Base-by-base conservation (phyloP, 2,888 invertebrate species). In the Tetanocera ferruginea region DNA sequence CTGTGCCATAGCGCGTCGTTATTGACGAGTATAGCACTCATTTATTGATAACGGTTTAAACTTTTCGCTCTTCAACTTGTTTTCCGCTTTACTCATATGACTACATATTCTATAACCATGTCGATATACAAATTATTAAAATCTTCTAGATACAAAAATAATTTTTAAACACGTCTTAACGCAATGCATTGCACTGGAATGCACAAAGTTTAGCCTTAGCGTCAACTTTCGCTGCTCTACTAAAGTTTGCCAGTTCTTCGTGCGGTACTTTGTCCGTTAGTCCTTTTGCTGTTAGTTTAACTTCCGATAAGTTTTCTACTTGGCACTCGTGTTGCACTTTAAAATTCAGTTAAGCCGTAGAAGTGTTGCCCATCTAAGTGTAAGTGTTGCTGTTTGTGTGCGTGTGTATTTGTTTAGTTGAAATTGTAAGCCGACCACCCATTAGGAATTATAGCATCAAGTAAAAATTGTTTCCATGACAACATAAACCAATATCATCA, bases 311-410 rank as follows among this genome's bases (percentile, higher is more conserved):
- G 74, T 74, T 74, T 74, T 74, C 74, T 19, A 49, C 76, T 80
- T 75, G 75, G 72, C 78, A 77, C 78, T 64, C 69, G 23, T 70
- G 74, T 71, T 77, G 77, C 75, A 72, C 80, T 78, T 77, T 77
- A 25, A 75, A 77, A 72, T 78, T 76, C 77, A 76, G 77, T 77
- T 78, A 78, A 78, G 76, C 76, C 57, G 78, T 64, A 55, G 25
- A 57, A 57, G 43, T 57, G 52, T 71, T 71, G 57, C 52, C 34
- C 14, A 34, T 31, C 52, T 71, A 6, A n/a, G 14, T 17, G 43
- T 67, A 19, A 17, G 71, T 71, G 71, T 55, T 19, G 37, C 23
- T 60, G 25, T 28, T 23, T 70, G 69, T 69, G 71, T 55, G 37
- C 5, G 28, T 57, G 72, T 37, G 69, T 60, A 2, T 60, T 31